Evolutionary conservation across 2,113 vertebrate species (phyloP).

Genomic region (Urocolius indicus): DNA sequence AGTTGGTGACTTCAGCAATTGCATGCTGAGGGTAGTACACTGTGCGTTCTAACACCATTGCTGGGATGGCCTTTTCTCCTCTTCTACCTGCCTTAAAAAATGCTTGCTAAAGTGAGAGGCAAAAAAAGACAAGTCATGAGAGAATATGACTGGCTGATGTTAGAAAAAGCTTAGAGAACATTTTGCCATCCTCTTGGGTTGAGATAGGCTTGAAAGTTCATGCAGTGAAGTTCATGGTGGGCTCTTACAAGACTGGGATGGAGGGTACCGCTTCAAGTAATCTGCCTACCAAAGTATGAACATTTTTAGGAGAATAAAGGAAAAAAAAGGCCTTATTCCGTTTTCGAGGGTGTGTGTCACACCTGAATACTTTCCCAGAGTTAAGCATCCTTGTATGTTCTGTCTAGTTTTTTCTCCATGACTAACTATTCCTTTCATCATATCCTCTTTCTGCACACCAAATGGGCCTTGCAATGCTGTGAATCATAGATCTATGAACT

Average conservation of each 20-base stretch:
- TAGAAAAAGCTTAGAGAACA: neutral
- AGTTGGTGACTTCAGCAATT: neutral
- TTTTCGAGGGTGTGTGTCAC: neutral
- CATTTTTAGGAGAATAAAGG: neutral
- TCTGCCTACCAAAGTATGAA: neutral
- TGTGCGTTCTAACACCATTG: neutral
- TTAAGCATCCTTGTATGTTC: slow-evolving; percentile 3
- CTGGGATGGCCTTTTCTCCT: neutral
- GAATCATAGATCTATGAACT: slow-evolving; percentile 60
- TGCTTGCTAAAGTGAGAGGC: neutral
- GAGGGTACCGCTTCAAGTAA: neutral
- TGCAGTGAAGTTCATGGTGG: neutral
- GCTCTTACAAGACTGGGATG: neutral
- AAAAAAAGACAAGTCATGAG: neutral
- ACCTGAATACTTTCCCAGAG: slow-evolving; percentile 5
- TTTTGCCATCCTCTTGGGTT: neutral
- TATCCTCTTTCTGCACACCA: slow-evolving; percentile 48
- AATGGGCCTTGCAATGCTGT: slow-evolving; percentile 33
- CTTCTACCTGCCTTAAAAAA: neutral
- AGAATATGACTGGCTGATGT: neutral
- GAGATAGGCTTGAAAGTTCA: neutral
- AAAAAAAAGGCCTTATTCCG: neutral
- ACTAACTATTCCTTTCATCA: slow-evolving; percentile 59
- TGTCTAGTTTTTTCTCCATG: slow-evolving; percentile 48
- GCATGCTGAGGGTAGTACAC: neutral